Evolutionary conservation across 1,140 invertebrate species (phyloP).

Genomic region (Nylanderia fulva): DNA sequence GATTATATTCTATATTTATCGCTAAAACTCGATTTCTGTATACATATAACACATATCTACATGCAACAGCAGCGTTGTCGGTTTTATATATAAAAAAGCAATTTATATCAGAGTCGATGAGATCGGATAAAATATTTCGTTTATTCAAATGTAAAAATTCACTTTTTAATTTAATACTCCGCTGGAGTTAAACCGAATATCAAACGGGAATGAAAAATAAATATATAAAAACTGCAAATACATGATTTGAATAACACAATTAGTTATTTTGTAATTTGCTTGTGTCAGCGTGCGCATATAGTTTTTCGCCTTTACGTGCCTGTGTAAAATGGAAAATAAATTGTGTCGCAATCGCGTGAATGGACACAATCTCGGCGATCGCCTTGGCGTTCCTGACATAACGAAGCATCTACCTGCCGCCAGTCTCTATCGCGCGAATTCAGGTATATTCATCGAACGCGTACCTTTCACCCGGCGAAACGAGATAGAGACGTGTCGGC

Average conservation of each 20-base stretch:
- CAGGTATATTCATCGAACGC: slow-evolving; percentile 63
- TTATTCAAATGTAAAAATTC: neutral
- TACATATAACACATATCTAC: too few species aligned
- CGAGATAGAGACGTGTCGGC: slow-evolving; percentile 74
- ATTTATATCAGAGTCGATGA: neutral
- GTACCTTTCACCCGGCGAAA: slow-evolving; percentile 67
- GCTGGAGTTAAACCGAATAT: too few species aligned
- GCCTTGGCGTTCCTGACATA: slow-evolving; percentile 57
- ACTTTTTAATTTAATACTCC: neutral
- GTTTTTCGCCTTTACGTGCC: neutral
- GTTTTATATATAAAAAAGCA: neutral
- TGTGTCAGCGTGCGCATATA: neutral
- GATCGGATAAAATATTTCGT: neutral
- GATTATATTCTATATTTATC: too few species aligned
- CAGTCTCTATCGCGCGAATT: slow-evolving; percentile 37
- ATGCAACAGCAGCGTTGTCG: neutral
- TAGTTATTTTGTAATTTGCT: neutral
- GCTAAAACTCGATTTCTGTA: neutral
- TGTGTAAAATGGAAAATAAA: slow-evolving; percentile 36
- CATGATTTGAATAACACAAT: neutral
- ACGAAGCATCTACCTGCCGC: slow-evolving; percentile 62
- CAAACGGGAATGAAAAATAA: neutral
- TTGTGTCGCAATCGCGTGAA: slow-evolving; percentile 30
- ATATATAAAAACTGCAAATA: neutral
- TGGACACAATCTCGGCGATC: slow-evolving; percentile 27